phyloP scores from a whole-genome alignment of 2,113 vertebrate genomes.

The Myotis yumanensis region DNA sequence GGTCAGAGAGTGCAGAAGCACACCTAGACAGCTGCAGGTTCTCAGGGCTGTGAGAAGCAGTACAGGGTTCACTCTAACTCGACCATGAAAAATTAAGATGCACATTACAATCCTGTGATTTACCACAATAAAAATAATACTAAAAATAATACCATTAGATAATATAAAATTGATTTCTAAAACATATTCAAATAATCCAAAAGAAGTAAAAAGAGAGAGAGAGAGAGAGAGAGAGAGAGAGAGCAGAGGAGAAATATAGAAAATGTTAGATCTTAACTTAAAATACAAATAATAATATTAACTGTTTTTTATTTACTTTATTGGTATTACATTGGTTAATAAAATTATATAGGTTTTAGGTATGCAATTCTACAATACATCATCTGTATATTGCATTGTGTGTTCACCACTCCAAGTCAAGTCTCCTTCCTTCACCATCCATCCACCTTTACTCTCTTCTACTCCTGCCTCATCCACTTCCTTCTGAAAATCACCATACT shows the following conservation, averaged over 20 bases:
- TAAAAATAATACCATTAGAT: neutral
- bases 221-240: neutral
- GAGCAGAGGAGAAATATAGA: neutral
- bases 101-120: neutral
- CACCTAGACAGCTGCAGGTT: neutral
- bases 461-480: neutral
- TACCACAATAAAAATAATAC: neutral
- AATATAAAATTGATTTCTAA: neutral
- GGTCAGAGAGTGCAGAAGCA: rapidly evolving
- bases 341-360: neutral
- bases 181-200: neutral
- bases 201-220: neutral
- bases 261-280: neutral
- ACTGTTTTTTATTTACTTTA: neutral
- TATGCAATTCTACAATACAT: neutral
- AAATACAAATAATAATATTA: neutral
- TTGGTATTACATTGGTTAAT: neutral
- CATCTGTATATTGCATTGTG: neutral
- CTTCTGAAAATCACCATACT: neutral
- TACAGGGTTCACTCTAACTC: neutral
- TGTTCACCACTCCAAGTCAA: neutral
- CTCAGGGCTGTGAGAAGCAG: neutral
- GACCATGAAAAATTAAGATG: neutral
- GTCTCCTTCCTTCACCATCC: neutral
- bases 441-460: neutral